Conservation (phyloP, 1,140 invertebrate species). For the Zeugodacus cucurbitae region DNA sequence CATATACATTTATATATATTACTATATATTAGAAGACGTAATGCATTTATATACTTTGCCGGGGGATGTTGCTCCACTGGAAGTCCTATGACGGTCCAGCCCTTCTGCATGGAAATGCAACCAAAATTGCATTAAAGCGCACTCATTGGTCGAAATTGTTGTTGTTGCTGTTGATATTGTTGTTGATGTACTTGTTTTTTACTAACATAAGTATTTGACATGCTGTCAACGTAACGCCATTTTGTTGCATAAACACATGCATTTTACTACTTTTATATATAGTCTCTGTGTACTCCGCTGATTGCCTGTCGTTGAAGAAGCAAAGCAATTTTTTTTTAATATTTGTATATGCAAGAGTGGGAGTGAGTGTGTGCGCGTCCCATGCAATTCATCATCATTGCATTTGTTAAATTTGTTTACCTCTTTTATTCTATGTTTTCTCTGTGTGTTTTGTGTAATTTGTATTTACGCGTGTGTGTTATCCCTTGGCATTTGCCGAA, state of each 20-base stretch:
- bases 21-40: too few species aligned
- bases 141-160: not conserved
- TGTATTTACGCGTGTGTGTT: not conserved
- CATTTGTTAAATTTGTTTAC: conserved; percentile 18
- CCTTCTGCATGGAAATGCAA: conserved; percentile 19
- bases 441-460: not conserved
- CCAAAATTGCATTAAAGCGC: conserved; percentile 33
- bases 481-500: not conserved
- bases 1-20: too few species aligned
- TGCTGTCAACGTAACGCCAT: conserved; percentile 24
- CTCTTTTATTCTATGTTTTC: not conserved
- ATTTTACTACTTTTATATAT: not conserved
- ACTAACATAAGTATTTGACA: not conserved
- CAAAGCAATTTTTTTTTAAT: too few species aligned
- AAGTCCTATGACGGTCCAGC: not conserved
- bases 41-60: not conserved
- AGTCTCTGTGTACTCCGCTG: not conserved
- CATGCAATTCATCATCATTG: conserved; percentile 22
- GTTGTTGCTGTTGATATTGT: not conserved
- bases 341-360: not conserved
- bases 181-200: not conserved
- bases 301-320: too few species aligned
- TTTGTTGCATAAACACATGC: not conserved
- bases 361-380: not conserved
- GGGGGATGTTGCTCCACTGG: conserved; percentile 4